phyloP scores from a whole-genome alignment of 1,140 invertebrate genomes.

The Battus philenor region DNA sequence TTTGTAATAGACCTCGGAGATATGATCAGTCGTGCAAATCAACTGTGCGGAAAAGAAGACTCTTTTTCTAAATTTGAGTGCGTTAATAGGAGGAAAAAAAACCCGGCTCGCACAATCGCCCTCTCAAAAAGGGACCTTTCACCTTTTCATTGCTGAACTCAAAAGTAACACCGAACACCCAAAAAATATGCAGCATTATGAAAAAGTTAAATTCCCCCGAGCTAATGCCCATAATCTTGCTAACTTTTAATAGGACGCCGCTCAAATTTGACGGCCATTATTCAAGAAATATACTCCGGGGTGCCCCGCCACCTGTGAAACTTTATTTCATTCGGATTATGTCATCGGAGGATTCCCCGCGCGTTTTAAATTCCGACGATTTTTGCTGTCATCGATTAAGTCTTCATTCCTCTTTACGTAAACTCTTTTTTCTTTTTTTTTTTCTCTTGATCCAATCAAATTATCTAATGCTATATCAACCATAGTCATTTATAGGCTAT shows the following conservation, averaged over 20 bases:
- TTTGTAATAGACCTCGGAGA: too few species aligned
- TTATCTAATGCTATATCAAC: too few species aligned
- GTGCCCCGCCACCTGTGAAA: conserved; percentile 34
- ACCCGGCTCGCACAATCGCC: conserved; percentile 3
- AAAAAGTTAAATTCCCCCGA: conserved; percentile 52
- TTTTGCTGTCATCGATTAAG: conserved; percentile 12
- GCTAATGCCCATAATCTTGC: conserved; percentile 67
- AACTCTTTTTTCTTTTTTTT: too few species aligned
- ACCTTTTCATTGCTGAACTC: conserved; percentile 19
- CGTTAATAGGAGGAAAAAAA: conserved; percentile 11
- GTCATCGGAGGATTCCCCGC: conserved; percentile 29
- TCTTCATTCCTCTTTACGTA: too few species aligned
- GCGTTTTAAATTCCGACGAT: conserved; percentile 18
- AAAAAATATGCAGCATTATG: conserved; percentile 49
- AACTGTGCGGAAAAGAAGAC: too few species aligned
- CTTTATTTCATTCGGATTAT: conserved; percentile 46
- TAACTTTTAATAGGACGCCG: conserved; percentile 68
- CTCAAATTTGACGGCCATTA: conserved; percentile 64
- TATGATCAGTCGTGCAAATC: too few species aligned
- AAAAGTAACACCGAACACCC: conserved; percentile 18
- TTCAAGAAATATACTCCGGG: conserved; percentile 53
- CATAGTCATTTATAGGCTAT: too few species aligned
- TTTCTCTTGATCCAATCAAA: too few species aligned
- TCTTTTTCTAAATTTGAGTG: conserved; percentile 4
- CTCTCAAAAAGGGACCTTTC: conserved; percentile 18